Conservation (phyloP, 2,888 invertebrate species). For the Keiferia lycopersicella region DNA sequence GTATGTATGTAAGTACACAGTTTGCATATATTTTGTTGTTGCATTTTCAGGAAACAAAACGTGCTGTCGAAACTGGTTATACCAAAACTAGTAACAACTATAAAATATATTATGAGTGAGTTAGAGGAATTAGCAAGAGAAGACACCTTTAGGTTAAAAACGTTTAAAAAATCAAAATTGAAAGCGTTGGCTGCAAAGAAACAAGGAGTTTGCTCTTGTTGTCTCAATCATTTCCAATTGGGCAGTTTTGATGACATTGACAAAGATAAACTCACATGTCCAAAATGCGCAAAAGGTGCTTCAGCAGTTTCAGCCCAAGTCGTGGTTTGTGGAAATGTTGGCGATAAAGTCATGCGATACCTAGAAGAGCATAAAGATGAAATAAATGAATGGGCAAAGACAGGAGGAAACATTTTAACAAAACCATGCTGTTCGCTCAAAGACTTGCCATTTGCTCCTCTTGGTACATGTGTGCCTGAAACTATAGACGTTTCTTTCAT, state of each 20-base stretch:
- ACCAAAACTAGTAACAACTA: conserved; percentile 41
- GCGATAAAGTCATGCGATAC: neutral
- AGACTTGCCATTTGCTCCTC: neutral
- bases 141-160: conserved; percentile 45
- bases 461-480: neutral
- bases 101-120: conserved; percentile 43
- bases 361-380: conserved; percentile 5
- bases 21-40: neutral
- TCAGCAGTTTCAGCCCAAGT: neutral
- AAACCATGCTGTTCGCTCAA: neutral
- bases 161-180: conserved; percentile 39
- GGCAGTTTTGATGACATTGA: neutral
- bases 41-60: conserved; percentile 45
- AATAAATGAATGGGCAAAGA: neutral
- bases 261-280: neutral
- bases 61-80: conserved; percentile 46
- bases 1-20: too few relatives aligned
- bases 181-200: conserved; percentile 3
- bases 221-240: neutral
- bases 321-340: neutral
- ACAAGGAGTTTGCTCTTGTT: neutral
- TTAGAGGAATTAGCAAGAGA: conserved; percentile 48
- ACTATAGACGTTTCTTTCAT: neutral
- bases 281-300: neutral
- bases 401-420: neutral